These are phyloP conservation scores for Paramormyrops kingsleyae DNA, from an alignment of 2,113 vertebrate species.

Conservation along the genomic window DNA sequence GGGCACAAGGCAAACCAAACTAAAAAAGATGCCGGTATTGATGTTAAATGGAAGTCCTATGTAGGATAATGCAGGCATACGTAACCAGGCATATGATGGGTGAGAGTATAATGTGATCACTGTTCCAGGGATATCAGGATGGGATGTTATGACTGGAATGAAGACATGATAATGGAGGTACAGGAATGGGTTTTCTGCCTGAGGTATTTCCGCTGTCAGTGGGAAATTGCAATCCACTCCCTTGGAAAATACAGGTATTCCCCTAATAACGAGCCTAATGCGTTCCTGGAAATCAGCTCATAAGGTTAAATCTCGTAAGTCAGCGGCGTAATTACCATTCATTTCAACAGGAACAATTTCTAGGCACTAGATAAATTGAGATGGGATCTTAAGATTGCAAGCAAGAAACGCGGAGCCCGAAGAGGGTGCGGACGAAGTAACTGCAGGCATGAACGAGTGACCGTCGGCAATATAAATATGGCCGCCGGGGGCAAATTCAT, in stretches of 20 bases:
- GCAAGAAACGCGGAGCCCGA: neutral
- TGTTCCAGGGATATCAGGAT: neutral
- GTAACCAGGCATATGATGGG: neutral
- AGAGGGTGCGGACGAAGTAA: neutral
- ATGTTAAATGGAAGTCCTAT: neutral
- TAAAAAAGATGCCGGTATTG: neutral
- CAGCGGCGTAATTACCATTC: neutral
- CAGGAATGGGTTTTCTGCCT: neutral
- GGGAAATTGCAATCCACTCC: neutral
- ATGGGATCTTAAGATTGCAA: neutral
- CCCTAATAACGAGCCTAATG: neutral
- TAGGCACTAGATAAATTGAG: neutral
- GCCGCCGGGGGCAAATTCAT: neutral
- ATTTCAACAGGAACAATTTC: neutral
- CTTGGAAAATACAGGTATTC: neutral
- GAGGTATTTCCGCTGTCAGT: neutral
- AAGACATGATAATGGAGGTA: neutral
- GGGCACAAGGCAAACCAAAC: neutral
- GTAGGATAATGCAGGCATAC: neutral
- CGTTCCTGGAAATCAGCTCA: neutral
- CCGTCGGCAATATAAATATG: neutral
- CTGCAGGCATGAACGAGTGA: neutral
- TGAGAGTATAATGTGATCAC: neutral
- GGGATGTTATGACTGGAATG: slow-evolving; percentile 10
- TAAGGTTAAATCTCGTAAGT: neutral